phyloP scores from a whole-genome alignment of 30 jellyfish, hydroid and myxozoan species.

The Hydractinia echinata region DNA sequence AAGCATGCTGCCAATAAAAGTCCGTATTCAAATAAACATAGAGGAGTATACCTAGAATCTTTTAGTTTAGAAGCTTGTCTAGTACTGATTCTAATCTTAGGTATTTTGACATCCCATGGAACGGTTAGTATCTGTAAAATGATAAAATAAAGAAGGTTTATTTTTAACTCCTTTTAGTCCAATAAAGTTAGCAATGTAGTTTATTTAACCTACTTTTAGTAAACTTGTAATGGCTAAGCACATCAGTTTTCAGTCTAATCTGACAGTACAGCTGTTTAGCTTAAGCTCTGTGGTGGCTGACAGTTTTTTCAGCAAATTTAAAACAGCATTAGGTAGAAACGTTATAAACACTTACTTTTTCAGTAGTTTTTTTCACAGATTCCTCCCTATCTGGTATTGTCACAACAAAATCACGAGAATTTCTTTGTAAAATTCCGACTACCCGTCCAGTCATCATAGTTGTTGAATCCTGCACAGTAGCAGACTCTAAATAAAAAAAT shows the following conservation, averaged over 20 bases:
- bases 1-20: not conserved
- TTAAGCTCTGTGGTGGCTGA: too few relatives aligned
- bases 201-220: too few relatives aligned
- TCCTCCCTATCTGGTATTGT: constrained; percentile 32
- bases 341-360: not conserved
- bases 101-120: constrained; percentile 43
- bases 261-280: too few relatives aligned
- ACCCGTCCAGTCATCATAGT: constrained; percentile 39
- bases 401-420: constrained; percentile 36
- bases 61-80: constrained; percentile 24
- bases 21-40: not conserved
- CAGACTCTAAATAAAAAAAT: not conserved
- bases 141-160: not conserved
- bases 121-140: constrained; percentile 17
- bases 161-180: not conserved
- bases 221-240: too few relatives aligned
- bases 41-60: constrained; percentile 20
- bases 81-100: constrained; percentile 38
- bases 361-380: constrained; percentile 3
- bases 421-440: constrained; percentile 44
- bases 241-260: too few relatives aligned
- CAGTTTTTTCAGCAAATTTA: too few relatives aligned
- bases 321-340: too few relatives aligned
- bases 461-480: constrained; percentile 2
- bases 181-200: not conserved